Evolutionary conservation across 2,888 invertebrate species (phyloP).

Genomic region (Euplexia lucipara): DNA sequence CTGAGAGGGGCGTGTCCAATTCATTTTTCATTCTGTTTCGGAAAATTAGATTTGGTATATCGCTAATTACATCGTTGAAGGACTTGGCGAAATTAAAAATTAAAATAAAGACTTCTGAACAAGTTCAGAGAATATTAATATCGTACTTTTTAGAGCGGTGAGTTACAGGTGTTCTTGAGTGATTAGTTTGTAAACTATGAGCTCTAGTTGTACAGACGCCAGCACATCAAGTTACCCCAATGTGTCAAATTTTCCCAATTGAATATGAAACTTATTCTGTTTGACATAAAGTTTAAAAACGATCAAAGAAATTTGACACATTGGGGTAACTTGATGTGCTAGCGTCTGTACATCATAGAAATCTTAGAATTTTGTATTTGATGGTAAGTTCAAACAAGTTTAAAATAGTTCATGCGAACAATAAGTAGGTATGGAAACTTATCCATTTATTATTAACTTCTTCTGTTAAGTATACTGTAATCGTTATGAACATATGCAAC

Average conservation of each 20-base stretch:
- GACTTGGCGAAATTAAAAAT: constrained; percentile 13
- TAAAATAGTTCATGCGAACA: no score
- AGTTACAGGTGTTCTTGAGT: constrained; percentile 8
- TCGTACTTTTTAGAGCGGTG: background rate
- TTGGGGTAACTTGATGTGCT: no score
- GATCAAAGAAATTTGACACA: no score
- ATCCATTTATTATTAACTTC: background rate
- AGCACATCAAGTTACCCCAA: no score
- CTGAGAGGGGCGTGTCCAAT: constrained; percentile 32
- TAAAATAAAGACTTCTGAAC: constrained; percentile 3
- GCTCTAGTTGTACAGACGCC: background rate
- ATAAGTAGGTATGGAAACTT: background rate
- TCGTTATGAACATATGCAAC: no score
- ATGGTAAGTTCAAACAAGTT: no score
- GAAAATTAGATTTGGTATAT: constrained; percentile 38
- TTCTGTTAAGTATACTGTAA: background rate
- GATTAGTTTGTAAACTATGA: constrained; percentile 12
- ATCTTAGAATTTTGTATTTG: background rate
- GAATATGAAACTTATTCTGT: no score
- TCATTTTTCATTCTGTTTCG: constrained; percentile 31
- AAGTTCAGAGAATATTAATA: constrained; percentile 2
- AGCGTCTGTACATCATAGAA: no score
- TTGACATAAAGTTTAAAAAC: no score
- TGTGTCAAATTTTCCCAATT: no score
- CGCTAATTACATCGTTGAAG: constrained; percentile 33